Base-by-base conservation (phyloP, 2,113 vertebrate species). In the Catharus fuscescens region DNA sequence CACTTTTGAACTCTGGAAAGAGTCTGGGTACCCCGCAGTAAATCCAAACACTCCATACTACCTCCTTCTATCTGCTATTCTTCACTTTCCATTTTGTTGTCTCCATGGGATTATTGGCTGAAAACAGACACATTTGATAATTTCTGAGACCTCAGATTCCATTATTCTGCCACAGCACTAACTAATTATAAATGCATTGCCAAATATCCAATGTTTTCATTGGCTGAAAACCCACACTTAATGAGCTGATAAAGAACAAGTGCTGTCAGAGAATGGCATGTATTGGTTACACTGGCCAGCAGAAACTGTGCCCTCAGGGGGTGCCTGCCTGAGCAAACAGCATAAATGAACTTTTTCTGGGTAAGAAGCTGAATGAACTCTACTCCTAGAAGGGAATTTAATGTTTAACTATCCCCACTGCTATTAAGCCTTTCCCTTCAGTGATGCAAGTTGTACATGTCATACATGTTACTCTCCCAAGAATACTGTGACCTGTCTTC, bases 201-300 rank as follows among this genome's bases (percentile, higher is more conserved):
- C 82, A 94, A 92, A 79, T 83, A 86, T 13, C 47, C 86, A 76
- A 81, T 80, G 74, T 86, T 94, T 95, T 86, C 73, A 57, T 71
- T 96, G 97, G 97, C 96, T 82, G 74, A 52, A 92, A 78, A 95
- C 96, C 96, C 83, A 29, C 32, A 20, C 34, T 94, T 97, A 96
- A 95, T 93, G 92, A 91, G 69, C 65, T 62, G 81, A 88, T 92
- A 92, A 90, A 95, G 85, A 88, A 93, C 57, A 92, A 83, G 34
- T 26, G 64, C 84, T 91, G 91, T 71, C 91, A 96, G 80, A 78
- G 66, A 89, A 64, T 14, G 40, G 66, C 45, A 85, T 29, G 38
- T 45, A 80, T 69, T 81, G 90, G 90, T 90, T 77, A 70, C 62
- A 36, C 2, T 6, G 50, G 53, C 86, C 92, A 92, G 21, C 81